Percentiles rank a stretch among this genome's conserved stretches.
Conservation (phyloP, 23 tunicate genomes). For the Phallusia fumigata region DNA sequence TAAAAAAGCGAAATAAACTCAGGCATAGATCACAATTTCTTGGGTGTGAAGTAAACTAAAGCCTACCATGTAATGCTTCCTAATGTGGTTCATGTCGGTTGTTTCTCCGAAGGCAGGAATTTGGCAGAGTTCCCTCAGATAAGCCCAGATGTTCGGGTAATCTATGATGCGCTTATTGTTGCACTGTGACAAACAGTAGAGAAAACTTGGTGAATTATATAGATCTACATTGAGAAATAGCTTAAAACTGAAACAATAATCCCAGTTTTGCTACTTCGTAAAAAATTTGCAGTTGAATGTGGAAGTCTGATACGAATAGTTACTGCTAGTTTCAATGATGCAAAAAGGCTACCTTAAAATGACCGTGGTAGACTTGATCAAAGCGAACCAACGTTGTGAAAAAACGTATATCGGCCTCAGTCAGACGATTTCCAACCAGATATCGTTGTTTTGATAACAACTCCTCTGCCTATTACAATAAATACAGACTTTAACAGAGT, state of each 20-base stretch:
- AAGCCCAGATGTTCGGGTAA: slow-evolving; percentile 80
- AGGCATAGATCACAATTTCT: too few relatives aligned
- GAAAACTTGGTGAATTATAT: too few relatives aligned
- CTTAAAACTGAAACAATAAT: too few relatives aligned
- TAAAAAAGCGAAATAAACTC: too few relatives aligned
- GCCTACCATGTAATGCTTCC: slow-evolving; percentile 55
- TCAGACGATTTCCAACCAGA: slow-evolving; percentile 60
- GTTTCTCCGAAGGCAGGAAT: slow-evolving; percentile 68
- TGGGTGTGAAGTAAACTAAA: too few relatives aligned
- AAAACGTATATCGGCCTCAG: slow-evolving; percentile 82
- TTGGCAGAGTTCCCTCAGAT: slow-evolving; percentile 78
- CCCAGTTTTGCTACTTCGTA: too few relatives aligned
- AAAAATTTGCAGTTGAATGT: too few relatives aligned
- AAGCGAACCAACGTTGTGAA: slow-evolving; percentile 83
- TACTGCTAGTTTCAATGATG: too few relatives aligned
- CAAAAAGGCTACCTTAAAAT: slow-evolving; percentile 57
- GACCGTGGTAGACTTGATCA: slow-evolving; percentile 88
- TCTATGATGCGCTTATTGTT: slow-evolving; percentile 78
- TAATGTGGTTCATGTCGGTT: slow-evolving; percentile 70
- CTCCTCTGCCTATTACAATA: slow-evolving; percentile 70
- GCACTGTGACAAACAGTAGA: slow-evolving; percentile 31
- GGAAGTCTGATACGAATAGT: too few relatives aligned
- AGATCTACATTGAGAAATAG: too few relatives aligned
- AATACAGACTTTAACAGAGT: too few relatives aligned
- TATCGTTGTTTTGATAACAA: slow-evolving; percentile 69